Base-by-base conservation (phyloP, 30 jellyfish, hydroid and myxozoan genomes). In the Hydractinia symbiolongicarpus region DNA sequence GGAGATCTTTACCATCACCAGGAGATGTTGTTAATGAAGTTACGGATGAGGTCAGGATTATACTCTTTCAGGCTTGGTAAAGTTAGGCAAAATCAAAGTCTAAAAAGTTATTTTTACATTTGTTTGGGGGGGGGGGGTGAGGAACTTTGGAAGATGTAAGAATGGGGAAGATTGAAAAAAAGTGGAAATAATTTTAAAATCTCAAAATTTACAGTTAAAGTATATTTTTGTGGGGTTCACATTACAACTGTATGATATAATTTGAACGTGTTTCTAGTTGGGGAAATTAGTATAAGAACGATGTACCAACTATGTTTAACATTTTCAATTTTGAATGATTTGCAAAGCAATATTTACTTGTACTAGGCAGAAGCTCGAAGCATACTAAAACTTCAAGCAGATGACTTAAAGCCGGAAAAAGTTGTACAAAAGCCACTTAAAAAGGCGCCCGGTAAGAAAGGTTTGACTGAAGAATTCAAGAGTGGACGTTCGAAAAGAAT, bases 1-100 rank as follows among this genome's bases (percentile, higher is more conserved):
- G 99, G 99, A 84, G 95, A 73, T 50, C 73, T 67, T 40, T 89
- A 77, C 99, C 99, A 1, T 71, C 44, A 11, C 96, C 94, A 8
- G 99, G 99, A 4, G 97, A 88, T 82, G 78, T 53, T 7, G 94
- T 79, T 61, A 16, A 79, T 21, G 93, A 86, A 61, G 91, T 85
- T 21, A 88, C 79, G 20, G 78, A 92, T 67, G 98, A 93, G 96
- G 98, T 93, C 30, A 10, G 81, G 66, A 16, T 68, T 50, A 1
- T 30, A 30, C 44, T 30, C 44, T 30, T 30, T 30, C 44, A 30
- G 44, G 44, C 44, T 30, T 20, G 5, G 50, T 67, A 0, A 14
- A 14, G 9, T 50, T 82, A 58, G 15, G 49, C 55, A 44, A 16
- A 55, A 14, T 60, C 70, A 60, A 60, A 60, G n/a, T 60, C 70